These are phyloP conservation scores for Acanthopagrus latus DNA, from an alignment of 2,797 vertebrate genomes.

Conservation along the genomic window DNA sequence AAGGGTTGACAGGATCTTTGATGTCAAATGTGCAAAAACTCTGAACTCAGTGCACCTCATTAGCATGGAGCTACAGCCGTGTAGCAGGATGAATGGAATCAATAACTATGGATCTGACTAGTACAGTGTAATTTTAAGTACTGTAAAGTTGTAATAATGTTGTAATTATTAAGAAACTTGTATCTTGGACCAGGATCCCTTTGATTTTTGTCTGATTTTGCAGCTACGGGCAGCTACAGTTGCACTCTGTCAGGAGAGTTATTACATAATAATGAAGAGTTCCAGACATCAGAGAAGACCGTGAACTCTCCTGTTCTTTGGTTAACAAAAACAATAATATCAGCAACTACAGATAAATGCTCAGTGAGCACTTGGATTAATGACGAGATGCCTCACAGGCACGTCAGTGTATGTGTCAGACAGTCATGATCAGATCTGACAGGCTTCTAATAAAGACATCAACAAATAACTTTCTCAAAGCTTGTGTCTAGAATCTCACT, in stretches of 20 bases:
- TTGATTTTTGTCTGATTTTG: neutral
- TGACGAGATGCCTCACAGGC: neutral
- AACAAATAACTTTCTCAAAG: neutral
- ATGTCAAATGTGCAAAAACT: conserved; percentile 43
- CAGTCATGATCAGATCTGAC: neutral
- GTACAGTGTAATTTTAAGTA: neutral
- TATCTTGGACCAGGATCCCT: neutral
- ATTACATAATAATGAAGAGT: conserved; percentile 30
- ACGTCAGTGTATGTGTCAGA: neutral
- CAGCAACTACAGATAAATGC: conserved; percentile 47
- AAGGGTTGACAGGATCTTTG: conserved; percentile 58
- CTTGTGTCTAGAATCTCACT: too few species aligned
- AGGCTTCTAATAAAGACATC: neutral
- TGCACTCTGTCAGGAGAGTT: conserved; percentile 13
- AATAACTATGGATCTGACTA: conserved; percentile 1
- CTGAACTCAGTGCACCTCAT: conserved; percentile 9
- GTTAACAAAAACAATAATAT: conserved; percentile 44
- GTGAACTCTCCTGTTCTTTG: conserved; percentile 40
- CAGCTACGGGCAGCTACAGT: conserved; percentile 12
- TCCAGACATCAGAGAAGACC: conserved; percentile 60
- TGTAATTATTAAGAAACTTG: conserved; percentile 10
- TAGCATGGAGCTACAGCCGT: conserved; percentile 8
- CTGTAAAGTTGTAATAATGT: neutral
- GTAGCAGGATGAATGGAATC: conserved; percentile 8
- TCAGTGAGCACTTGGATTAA: conserved; percentile 14